phyloP scores from a whole-genome alignment of 2,888 invertebrate species.

The Oxycera nigricornis region DNA sequence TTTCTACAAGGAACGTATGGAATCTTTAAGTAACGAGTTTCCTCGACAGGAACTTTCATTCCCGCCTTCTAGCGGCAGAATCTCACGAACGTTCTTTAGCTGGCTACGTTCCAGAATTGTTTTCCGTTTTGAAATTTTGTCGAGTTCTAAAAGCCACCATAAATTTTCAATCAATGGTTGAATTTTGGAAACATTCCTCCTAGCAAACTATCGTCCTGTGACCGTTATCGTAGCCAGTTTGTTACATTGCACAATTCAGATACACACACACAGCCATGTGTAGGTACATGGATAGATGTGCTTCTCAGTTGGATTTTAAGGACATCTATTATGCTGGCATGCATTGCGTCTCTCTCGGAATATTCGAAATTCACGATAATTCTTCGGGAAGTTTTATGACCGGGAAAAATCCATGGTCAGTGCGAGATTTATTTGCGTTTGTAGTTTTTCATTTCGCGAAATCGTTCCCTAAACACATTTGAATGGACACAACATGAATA shows the following conservation, averaged over 20 bases:
- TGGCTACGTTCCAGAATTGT: slow-evolving; percentile 8
- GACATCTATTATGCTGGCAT: slow-evolving; percentile 10
- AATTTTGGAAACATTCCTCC: slow-evolving; percentile 8
- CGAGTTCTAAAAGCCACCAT: slow-evolving; percentile 20
- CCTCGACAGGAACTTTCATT: neutral
- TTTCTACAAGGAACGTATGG: slow-evolving; percentile 18
- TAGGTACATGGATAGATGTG: slow-evolving; percentile 1
- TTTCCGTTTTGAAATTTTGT: slow-evolving; percentile 16
- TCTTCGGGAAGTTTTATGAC: slow-evolving; percentile 19
- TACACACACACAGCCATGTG: neutral
- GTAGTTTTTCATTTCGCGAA: slow-evolving; percentile 18
- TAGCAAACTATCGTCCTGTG: neutral
- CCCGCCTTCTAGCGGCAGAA: neutral
- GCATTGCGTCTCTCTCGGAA: neutral
- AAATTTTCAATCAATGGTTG: slow-evolving; percentile 21
- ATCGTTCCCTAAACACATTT: slow-evolving; percentile 12
- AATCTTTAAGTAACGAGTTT: slow-evolving; percentile 25
- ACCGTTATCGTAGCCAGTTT: slow-evolving; percentile 6
- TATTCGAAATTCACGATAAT: slow-evolving; percentile 16
- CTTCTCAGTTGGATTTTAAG: neutral
- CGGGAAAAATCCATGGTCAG: slow-evolving; percentile 28
- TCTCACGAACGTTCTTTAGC: neutral
- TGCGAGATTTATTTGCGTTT: neutral
- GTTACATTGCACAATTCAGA: neutral
- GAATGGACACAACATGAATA: too few species aligned